phyloP scores from a whole-genome alignment of 2,888 invertebrate genomes.

The Leptinotarsa juncta region DNA sequence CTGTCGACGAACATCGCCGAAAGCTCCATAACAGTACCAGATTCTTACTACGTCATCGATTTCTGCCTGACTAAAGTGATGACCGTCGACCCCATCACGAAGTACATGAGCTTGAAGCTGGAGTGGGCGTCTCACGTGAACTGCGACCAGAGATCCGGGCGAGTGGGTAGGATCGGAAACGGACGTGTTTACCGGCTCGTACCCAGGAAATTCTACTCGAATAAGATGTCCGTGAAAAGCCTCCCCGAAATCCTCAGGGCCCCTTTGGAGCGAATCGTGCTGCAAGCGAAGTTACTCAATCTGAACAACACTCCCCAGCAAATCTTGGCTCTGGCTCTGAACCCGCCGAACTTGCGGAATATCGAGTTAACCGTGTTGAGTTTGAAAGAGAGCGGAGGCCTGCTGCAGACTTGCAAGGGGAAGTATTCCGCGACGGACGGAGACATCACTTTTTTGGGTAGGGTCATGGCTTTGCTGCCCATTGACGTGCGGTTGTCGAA shows the following conservation, averaged over 20 bases:
- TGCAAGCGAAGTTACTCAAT: constrained; percentile 84
- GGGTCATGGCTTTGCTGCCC: constrained; percentile 84
- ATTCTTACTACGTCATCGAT: constrained; percentile 91
- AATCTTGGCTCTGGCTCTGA: constrained; percentile 85
- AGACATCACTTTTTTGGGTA: constrained; percentile 87
- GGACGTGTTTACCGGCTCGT: constrained; percentile 89
- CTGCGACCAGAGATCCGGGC: constrained; percentile 89
- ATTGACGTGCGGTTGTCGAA: constrained; percentile 85
- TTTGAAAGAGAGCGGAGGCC: constrained; percentile 89
- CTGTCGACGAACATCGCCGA: constrained; percentile 93
- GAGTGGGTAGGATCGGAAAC: constrained; percentile 88
- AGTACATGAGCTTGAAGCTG: constrained; percentile 81
- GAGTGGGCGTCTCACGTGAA: constrained; percentile 92
- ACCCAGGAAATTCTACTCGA: constrained; percentile 74
- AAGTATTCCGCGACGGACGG: constrained; percentile 72
- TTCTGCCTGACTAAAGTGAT: constrained; percentile 91
- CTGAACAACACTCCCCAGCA: constrained; percentile 82
- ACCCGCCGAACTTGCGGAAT: constrained; percentile 86
- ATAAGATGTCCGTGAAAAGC: constrained; percentile 69
- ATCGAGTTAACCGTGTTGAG: constrained; percentile 85
- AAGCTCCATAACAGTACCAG: constrained; percentile 91
- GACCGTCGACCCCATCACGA: constrained; percentile 79
- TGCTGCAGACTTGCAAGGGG: constrained; percentile 72
- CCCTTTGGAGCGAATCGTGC: constrained; percentile 83
- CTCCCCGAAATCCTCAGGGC: constrained; percentile 83